Evolutionary conservation across 2,113 vertebrate species (phyloP).

Genomic region (Cyanistes caeruleus): DNA sequence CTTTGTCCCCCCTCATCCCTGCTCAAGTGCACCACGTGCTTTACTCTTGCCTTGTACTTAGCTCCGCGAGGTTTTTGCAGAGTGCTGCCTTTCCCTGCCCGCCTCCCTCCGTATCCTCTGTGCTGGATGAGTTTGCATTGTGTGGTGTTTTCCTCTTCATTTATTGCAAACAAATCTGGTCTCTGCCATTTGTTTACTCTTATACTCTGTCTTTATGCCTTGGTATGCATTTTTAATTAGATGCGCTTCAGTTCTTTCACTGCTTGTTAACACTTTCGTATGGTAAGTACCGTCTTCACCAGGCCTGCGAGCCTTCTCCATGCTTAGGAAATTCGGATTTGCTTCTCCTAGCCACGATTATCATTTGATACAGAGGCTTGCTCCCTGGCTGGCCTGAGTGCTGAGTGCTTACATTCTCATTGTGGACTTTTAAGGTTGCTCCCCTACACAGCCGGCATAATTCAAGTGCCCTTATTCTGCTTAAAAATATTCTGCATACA

Average conservation of each 20-base stretch:
- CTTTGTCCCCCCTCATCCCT: neutral
- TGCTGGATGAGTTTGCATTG: conserved; percentile 65
- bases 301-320: neutral
- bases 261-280: conserved; percentile 63
- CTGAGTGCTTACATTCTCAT: neutral
- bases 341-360: neutral
- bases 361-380: neutral
- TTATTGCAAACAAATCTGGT: conserved; percentile 74
- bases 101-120: neutral
- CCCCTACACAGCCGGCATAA: neutral
- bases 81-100: neutral
- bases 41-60: neutral
- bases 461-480: neutral
- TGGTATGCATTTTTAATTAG: conserved; percentile 72
- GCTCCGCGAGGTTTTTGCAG: neutral
- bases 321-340: neutral
- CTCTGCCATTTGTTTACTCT: conserved; percentile 72
- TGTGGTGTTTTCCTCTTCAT: conserved; percentile 69
- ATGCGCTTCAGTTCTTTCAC: conserved; percentile 61
- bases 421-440: neutral
- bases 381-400: neutral
- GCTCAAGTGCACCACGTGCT: rapidly evolving
- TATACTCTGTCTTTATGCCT: conserved; percentile 69
- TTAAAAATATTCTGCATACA: conserved; percentile 1
- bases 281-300: conserved; percentile 3